These are phyloP conservation scores for Hesperophylax magnus DNA, from an alignment of 1,140 invertebrate species.

Conservation along the genomic window DNA sequence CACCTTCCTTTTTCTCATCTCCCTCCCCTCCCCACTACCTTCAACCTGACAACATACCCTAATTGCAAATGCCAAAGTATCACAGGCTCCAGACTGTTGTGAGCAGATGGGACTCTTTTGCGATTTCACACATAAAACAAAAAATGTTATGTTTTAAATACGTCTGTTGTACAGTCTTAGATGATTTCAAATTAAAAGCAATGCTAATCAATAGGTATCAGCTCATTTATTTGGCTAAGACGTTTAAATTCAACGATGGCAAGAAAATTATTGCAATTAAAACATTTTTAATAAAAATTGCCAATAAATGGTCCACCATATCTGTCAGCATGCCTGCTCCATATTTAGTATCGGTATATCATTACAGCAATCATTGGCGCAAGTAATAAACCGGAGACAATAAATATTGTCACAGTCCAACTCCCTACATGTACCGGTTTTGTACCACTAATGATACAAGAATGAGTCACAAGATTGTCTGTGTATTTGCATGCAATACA, in stretches of 20 bases:
- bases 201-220: background rate
- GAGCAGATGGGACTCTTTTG: no score
- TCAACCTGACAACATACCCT: no score
- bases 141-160: no score
- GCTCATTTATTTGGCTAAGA: no score
- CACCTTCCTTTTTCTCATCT: no score
- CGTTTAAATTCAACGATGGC: background rate
- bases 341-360: constrained; percentile 31
- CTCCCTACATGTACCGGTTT: constrained; percentile 36
- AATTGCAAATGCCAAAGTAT: no score
- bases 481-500: constrained; percentile 38
- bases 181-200: background rate
- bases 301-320: background rate
- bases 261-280: background rate
- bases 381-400: constrained; percentile 31
- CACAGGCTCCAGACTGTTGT: no score
- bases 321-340: constrained; percentile 21
- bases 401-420: constrained; percentile 44
- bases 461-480: constrained; percentile 31
- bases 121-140: no score
- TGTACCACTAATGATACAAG: constrained; percentile 30
- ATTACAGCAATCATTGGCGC: constrained; percentile 42
- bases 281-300: background rate
- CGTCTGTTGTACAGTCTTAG: no score
- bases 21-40: no score